Percentiles rank a stretch among this genome's conserved stretches.
These are phyloP conservation scores for Galerucella nymphaeae DNA, from an alignment of 2,888 invertebrate genomes.

Conservation along the genomic window DNA sequence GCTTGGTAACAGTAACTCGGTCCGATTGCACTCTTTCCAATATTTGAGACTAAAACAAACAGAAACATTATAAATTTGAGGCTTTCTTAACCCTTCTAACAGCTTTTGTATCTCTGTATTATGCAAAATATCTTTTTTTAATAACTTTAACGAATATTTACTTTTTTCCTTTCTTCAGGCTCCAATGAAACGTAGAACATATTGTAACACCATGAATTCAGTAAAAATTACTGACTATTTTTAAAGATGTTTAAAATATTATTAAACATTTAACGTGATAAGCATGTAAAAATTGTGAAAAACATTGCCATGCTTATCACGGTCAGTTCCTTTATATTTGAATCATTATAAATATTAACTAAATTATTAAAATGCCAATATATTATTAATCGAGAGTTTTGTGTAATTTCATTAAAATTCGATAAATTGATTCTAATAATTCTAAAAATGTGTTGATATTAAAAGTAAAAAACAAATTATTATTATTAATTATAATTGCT, in stretches of 20 bases:
- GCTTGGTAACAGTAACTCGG: constrained; percentile 75
- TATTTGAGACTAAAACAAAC: constrained; percentile 70
- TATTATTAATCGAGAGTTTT: neutral
- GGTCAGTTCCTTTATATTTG: neutral
- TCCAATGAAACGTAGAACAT: constrained; percentile 9
- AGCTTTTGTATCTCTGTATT: no score
- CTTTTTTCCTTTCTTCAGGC: neutral
- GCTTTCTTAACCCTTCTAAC: no score
- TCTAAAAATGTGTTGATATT: neutral
- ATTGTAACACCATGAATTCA: neutral
- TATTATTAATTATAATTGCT: no score
- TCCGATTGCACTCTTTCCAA: constrained; percentile 80
- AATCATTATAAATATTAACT: neutral
- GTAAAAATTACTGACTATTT: neutral
- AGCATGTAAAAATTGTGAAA: neutral
- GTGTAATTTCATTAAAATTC: neutral
- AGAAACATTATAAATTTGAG: neutral
- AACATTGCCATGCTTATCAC: neutral
- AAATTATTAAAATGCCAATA: neutral
- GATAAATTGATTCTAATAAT: neutral
- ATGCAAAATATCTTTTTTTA: no score
- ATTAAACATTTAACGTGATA: neutral
- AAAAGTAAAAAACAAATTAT: no score
- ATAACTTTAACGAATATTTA: neutral
- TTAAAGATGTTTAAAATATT: neutral